Evolutionary conservation across 1,140 invertebrate genomes (phyloP), one percentile per base, ranked within the genome.

Genomic region (Musca domestica): DNA sequence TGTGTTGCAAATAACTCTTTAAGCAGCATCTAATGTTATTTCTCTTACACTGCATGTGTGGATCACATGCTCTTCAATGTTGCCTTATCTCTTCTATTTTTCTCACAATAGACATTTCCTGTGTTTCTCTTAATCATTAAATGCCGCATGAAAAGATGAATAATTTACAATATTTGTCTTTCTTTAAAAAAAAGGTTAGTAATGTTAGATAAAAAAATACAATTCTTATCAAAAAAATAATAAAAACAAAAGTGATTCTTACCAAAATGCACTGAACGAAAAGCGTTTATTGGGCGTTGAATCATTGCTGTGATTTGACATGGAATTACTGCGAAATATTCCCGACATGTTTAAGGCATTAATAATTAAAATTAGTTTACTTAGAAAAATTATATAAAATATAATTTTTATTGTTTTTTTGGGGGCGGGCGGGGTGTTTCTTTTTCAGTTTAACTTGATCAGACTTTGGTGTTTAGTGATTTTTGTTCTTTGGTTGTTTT

Each of bases 281-380:
- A 63, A 68, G 6, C 67, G 56, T 68, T 68, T 68, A 34, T 68
- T 58, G 19, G 67, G 67, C 25, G 67, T 68, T 52, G 67, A 68
- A 41, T 68, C 47, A 41, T 63, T 68, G 23, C 56, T 64, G 22
- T 63, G 58, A 48, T 68, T 64, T 27, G 61, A 52, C 10, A 58
- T 51, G 9, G 58, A 64, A 64, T 49, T 63, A 49, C 56, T 68
- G 34, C 67, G 67, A 49, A 68, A 68, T 68, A 68, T 68, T 25
- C 67, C 67, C 46, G 67, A 68, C 67, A 68, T 68, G 34, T 68
- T 68, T 68, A 49, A n/a, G 58, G 58, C n/a, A 41, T 68, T 34
- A 54, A 34, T 54, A 30, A 41, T 64, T 19, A 48, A 47, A 12
- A 27, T 5, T 51, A 51, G 5, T 34, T 61, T 27, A 17, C 9